Evolutionary conservation across 2,797 vertebrate species (phyloP), one percentile per base, ranked within the genome.

Genomic region (Paratrypauchen microcephalus): DNA sequence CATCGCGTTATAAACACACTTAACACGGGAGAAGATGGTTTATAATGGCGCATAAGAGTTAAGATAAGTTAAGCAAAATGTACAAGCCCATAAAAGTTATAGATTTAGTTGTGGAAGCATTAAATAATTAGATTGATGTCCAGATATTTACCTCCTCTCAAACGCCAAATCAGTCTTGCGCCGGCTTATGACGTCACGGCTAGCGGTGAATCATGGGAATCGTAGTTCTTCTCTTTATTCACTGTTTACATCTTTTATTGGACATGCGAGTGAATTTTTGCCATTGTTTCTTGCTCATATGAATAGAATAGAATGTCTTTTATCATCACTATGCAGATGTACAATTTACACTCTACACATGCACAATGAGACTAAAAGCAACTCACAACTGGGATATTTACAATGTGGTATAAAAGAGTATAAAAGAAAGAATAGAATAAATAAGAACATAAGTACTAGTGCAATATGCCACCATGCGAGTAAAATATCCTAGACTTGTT

Each of bases 161-260:
- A 83, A 79, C 21, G 87, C 82, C 89, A 89, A 69, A 83, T 91
- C 89, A 88, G 84, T 83, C 66, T 72, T 81, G 87, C 91, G 91
- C 90, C 60, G 62, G 18, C 7, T 36, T 26, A 86, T 88, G 88
- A 86, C 86, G 88, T 84, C 0, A 0, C 0, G 0, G 0, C 0
- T 18, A 26, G 61, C 1, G n/a, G 8, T 0, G 87, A 41, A 18
- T 83, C 58, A 0, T 88, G 90, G 91, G 91, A 85, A 83, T 81
- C 71, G 85, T 24, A 86, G 89, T 64, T 21, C 19, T 23, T 23
- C 19, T 6, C 1, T 11, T n/a, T n/a, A n/a, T n/a, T n/a, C n/a
- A n/a, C n/a, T n/a, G n/a, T n/a, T n/a, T n/a, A n/a, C n/a, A n/a
- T n/a, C n/a, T n/a, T n/a, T n/a, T n/a, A n/a, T n/a, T 18, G 15